Conservation (phyloP, 2,888 invertebrate species). For the Stramonita haemastoma region DNA sequence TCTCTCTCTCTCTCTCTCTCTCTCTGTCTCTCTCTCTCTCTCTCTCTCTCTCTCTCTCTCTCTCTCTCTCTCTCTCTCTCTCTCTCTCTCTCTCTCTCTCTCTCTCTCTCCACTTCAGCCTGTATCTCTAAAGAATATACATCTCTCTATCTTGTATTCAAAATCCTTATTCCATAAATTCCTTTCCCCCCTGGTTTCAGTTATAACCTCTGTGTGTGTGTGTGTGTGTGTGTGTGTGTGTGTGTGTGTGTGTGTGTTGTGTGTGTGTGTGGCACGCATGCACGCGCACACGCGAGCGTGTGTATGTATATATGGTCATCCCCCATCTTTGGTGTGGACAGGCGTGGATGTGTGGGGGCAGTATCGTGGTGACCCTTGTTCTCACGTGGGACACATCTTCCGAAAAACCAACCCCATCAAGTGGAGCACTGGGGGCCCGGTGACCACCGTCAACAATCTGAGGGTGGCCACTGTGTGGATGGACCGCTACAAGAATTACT, state of each 20-base stretch:
- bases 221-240: too few species aligned
- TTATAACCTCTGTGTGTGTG: too few species aligned
- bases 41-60: constrained; percentile 23
- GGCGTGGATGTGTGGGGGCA: constrained; percentile 42
- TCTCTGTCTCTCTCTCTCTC: neutral
- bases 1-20: neutral
- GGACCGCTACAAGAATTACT: constrained; percentile 86
- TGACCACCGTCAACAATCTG: constrained; percentile 87
- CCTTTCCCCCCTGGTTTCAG: too few species aligned
- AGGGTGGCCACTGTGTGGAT: constrained; percentile 97
- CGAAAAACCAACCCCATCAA: constrained; percentile 39
- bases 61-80: constrained; percentile 35
- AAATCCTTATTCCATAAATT: too few species aligned
- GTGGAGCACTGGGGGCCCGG: constrained; percentile 79
- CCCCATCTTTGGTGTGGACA: neutral
- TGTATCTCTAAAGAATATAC: too few species aligned
- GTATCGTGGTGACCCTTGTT: constrained; percentile 35
- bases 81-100: constrained; percentile 28
- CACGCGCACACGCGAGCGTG: too few species aligned
- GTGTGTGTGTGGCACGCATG: too few species aligned
- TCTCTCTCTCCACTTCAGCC: too few species aligned
- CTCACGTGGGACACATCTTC: constrained; percentile 45
- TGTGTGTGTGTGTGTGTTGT: too few species aligned
- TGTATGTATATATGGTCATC: too few species aligned
- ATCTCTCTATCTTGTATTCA: too few species aligned